Percentiles rank a stretch among this genome's conserved stretches.
Conservation (phyloP, 2,888 invertebrate genomes). For the Apomyelois bistriatella region DNA sequence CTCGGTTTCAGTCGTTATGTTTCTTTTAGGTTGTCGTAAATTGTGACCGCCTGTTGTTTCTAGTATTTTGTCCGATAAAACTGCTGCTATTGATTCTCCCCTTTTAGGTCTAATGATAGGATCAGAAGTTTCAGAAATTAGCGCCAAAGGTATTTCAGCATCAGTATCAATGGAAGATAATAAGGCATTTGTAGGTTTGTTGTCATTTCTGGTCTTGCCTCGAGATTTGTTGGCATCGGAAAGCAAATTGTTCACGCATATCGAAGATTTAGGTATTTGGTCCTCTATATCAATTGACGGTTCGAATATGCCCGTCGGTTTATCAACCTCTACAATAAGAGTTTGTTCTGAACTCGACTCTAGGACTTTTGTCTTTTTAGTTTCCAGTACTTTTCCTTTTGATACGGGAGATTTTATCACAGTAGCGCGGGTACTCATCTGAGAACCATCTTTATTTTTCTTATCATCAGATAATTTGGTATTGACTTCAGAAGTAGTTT, state of each 20-base stretch:
- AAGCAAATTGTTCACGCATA: conserved; percentile 61
- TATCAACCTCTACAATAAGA: conserved; percentile 66
- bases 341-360: conserved; percentile 46
- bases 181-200: conserved; percentile 43
- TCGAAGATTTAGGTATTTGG: conserved; percentile 81
- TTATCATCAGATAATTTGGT: conserved; percentile 53
- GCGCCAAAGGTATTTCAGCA: conserved; percentile 61
- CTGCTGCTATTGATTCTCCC: conserved; percentile 70
- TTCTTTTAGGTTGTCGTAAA: conserved; percentile 68
- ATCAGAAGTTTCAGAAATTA: conserved; percentile 64
- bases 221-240: conserved; percentile 64
- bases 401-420: conserved; percentile 80
- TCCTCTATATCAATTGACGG: conserved; percentile 84
- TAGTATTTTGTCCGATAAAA: conserved; percentile 72
- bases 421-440: conserved; percentile 74
- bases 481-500: conserved; percentile 43
- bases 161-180: conserved; percentile 61
- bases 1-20: conserved; percentile 55
- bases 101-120: conserved; percentile 64
- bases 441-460: conserved; percentile 56
- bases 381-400: conserved; percentile 69
- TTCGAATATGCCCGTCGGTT: conserved; percentile 85
- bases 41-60: conserved; percentile 69
- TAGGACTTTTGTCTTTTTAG: conserved; percentile 59
- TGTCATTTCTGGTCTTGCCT: conserved; percentile 47